A percentile compares a stretch with the other conserved stretches of the same genome.
These are phyloP conservation scores for Pelecanus crispus DNA, from an alignment of 2,113 vertebrate species.

Conservation along the genomic window DNA sequence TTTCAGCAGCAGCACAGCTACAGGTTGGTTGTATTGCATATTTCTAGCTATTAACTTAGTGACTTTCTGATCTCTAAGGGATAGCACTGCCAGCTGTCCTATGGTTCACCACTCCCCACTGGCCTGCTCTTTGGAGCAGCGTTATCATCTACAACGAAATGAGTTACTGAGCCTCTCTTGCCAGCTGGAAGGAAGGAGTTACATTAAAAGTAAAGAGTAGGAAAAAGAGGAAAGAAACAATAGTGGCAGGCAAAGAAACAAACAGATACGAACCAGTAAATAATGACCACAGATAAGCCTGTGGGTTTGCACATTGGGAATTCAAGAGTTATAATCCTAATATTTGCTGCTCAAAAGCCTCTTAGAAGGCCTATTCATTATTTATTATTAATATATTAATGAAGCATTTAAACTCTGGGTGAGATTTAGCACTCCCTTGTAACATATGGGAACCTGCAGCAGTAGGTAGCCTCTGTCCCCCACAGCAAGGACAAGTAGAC, in stretches of 20 bases:
- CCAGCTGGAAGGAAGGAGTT: not conserved
- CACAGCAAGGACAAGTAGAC: not conserved
- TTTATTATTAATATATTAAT: not conserved
- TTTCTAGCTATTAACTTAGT: not conserved
- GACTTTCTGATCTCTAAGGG: not conserved
- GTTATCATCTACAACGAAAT: not conserved
- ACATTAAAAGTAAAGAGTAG: not conserved
- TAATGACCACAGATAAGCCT: not conserved
- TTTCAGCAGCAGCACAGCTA: slow-evolving; percentile 86
- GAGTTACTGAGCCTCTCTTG: not conserved
- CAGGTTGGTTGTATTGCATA: slow-evolving; percentile 77
- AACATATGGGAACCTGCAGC: not conserved
- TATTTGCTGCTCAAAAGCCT: not conserved
- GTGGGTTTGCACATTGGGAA: not conserved
- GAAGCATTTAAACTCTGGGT: not conserved
- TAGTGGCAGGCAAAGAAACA: not conserved
- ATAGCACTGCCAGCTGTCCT: not conserved
- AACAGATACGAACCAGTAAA: not conserved
- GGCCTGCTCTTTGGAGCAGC: not conserved
- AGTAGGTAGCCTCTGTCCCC: not conserved
- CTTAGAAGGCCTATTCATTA: not conserved
- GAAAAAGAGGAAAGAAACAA: not conserved
- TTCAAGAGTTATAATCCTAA: not conserved
- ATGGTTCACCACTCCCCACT: not conserved
- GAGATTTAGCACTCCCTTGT: not conserved